Evolutionary conservation across 2,888 invertebrate genomes (phyloP), one percentile per base, ranked within the genome.

Genomic region (Bombylius major): DNA sequence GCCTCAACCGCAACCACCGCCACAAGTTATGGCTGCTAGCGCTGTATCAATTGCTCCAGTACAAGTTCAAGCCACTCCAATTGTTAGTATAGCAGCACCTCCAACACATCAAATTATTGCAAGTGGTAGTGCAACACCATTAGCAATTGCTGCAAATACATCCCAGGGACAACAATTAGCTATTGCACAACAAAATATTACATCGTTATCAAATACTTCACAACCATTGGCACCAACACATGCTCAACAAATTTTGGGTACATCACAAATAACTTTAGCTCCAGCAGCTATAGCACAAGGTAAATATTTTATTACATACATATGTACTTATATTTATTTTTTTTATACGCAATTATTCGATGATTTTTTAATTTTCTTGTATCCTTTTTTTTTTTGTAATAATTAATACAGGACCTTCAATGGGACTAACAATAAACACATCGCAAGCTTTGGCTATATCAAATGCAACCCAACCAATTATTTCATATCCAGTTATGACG

Each of bases 401-500:
- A 33, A 23, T 33, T 44, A 11, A 48, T 46, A 23, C 47, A 58
- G 60, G 59, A 32, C 59, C 62, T 6, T 61, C 62, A 14, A 70
- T 73, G 57, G 74, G 72, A 56, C 60, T 65, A 7, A 72, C 73
- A 14, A 75, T 76, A 44, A 76, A 70, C 59, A 76, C 76, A 4
- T 76, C 76, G 4, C 76, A 77, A 63, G 77, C 79, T 34, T 71
- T 80, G 14, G 79, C 80, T 5, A 78, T 81, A 75, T 80, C 81
- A 5, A 80, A 80, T 62, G 76, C 80, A 6, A 77, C 79, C 0
- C 80, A 80, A 55, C 79, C 82, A 4, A 76, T 83, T 65, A 81
- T 83, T 51, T 82, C 83, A 1, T 83, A 82, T 66, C 83, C 83
- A 4, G 81, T 83, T 50, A 82, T 83, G 79, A 82, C 82, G 14